Base-by-base conservation (phyloP, 2,888 invertebrate genomes). In the Oscheius sp. region DNA sequence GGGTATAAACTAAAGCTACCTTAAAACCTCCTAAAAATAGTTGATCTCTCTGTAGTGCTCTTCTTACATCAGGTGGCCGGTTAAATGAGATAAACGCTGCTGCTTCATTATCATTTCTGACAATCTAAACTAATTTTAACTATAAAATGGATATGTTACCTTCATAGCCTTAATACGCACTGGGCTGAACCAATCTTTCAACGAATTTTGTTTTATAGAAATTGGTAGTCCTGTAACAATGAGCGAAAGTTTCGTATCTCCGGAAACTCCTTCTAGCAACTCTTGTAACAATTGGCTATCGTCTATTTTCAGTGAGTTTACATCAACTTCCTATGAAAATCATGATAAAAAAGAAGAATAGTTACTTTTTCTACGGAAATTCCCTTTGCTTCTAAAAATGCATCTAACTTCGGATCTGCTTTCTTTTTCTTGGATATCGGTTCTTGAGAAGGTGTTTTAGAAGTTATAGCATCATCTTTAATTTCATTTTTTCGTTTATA, bases 331-430 rank as follows among this genome's bases (percentile, higher is more conserved):
- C 17, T 33, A 33, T n/a, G n/a, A 38, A 57, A 51, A 8, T 28
- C 22, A n/a, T 24, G 12, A 14, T 6, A 24, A 33, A 33, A 41
- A 45, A n/a, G 24, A 24, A 70, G 57, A 56, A 73, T 65, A 28
- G 68, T 70, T 38, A 70, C 68, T 6, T 51, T 54, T 70, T 90
- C 90, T 51, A n/a, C n/a, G n/a, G n/a, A n/a, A n/a, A n/a, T n/a
- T n/a, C 91, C 89, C 86, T 94, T 94, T n/a, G 91, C 91, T 87
- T 93, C 91, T 86, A 95, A 89, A 86, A 94, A 96, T 86, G 95
- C 94, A 72, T 90, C 89, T 88, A 96, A 95, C 56, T 92, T 88
- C 28, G 94, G 93, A 88, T 93, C 91, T 86, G 70, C 20, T 59
- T 75, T 73, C 36, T 66, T 59, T 56, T 73, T 72, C 67, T 74